phyloP scores from a whole-genome alignment of 2,888 invertebrate genomes.

The Cerastis leucographa region DNA sequence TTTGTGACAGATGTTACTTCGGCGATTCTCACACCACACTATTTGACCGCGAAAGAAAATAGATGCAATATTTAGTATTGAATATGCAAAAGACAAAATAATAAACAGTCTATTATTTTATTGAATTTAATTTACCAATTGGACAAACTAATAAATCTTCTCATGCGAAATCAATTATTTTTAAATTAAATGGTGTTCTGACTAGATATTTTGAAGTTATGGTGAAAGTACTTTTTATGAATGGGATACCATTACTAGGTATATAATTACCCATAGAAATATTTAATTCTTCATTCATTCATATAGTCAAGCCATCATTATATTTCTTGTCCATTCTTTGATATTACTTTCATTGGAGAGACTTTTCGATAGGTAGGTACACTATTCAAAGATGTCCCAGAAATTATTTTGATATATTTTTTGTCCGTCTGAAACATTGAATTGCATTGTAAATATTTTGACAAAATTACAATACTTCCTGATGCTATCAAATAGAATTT shows the following conservation, averaged over 20 bases:
- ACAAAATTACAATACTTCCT: conserved; percentile 6
- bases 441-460: conserved; percentile 36
- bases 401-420: conserved; percentile 23
- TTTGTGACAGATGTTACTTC: no score
- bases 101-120: conserved; percentile 31
- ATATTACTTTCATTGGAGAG: not conserved
- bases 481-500: not conserved
- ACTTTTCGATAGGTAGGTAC: not conserved
- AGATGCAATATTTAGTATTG: not conserved
- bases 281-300: conserved; percentile 13
- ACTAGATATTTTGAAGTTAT: conserved; percentile 11
- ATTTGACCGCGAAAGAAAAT: no score
- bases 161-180: conserved; percentile 44
- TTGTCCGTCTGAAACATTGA: conserved; percentile 24
- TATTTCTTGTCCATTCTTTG: conserved; percentile 6
- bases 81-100: conserved; percentile 27
- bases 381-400: conserved; percentile 6
- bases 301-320: not conserved
- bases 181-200: conserved; percentile 9
- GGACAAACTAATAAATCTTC: conserved; percentile 44
- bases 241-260: not conserved
- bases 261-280: conserved; percentile 8
- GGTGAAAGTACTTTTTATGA: conserved; percentile 48
- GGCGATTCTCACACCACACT: no score
- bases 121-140: conserved; percentile 39